Evolutionary conservation across 37 sponge, comb jelly and placozoan genomes (phyloP), one percentile per base, ranked within the genome.

Genomic region (Crambe crambe): DNA sequence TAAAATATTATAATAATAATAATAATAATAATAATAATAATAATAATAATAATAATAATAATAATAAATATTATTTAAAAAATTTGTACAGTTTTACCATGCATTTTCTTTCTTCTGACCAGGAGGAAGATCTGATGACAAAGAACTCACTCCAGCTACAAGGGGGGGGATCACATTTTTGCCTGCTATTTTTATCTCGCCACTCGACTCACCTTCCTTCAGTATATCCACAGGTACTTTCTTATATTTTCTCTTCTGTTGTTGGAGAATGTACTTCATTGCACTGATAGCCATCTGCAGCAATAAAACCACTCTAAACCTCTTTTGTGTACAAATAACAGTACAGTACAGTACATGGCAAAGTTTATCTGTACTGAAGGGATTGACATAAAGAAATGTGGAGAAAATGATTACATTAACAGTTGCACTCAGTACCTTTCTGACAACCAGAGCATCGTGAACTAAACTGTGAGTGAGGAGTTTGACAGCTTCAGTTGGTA

Each of bases 361-460:
- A n/a, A n/a, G n/a, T 54, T 21, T 21, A 54, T 54, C 56, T 54
- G 56, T 54, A 54, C 17, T 54, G 18, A 20, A 54, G 18, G n/a
- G n/a, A n/a, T n/a, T n/a, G n/a, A n/a, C n/a, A n/a, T n/a, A n/a
- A 9, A 27, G n/a, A n/a, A n/a, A n/a, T n/a, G n/a, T n/a, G n/a
- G n/a, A n/a, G n/a, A n/a, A n/a, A n/a, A n/a, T n/a, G n/a, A n/a
- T n/a, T n/a, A n/a, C n/a, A n/a, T n/a, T n/a, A n/a, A n/a, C n/a
- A n/a, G n/a, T n/a, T n/a, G n/a, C n/a, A n/a, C n/a, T n/a, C n/a
- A n/a, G 29, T 15, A 94, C 95, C 85, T 94, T 94, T 39, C 94
- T 78, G 40, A 94, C 42, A 31, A 36, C 59, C 18, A 90, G 72
- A 22, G 80, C 29, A 8, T 94, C 94, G 54, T 94, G 91, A 18